A percentile compares a stretch with the other conserved stretches of the same genome.
Evolutionary conservation across 2,888 invertebrate genomes (phyloP).

Genomic region (Dendrolimus pini): DNA sequence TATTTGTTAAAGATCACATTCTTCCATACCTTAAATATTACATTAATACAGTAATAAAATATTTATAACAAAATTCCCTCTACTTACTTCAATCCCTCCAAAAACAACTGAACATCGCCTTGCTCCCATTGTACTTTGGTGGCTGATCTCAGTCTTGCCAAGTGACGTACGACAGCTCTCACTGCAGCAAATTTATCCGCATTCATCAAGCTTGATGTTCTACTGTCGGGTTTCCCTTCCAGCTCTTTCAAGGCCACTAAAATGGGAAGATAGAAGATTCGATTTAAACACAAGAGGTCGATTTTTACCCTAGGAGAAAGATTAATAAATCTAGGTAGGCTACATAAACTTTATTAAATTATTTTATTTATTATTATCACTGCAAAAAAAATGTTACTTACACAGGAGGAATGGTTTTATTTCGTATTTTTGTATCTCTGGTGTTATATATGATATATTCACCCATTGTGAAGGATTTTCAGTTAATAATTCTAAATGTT

Average conservation of each 20-base stretch:
- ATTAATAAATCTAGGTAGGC: no score
- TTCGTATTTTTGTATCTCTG: constrained; percentile 64
- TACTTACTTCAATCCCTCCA: constrained; percentile 51
- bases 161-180: constrained; percentile 52
- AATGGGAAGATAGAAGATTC: background rate
- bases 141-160: constrained; percentile 43
- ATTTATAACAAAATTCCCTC: no score
- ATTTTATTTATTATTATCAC: no score
- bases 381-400: constrained; percentile 26
- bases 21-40: no score
- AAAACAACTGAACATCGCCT: constrained; percentile 41
- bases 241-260: constrained; percentile 60
- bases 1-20: no score
- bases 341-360: no score
- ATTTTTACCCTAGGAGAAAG: no score
- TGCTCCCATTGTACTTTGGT: constrained; percentile 40
- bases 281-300: background rate
- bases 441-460: constrained; percentile 43
- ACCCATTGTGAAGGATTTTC: constrained; percentile 58
- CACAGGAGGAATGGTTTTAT: constrained; percentile 63
- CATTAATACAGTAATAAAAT: no score
- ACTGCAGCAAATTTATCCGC: constrained; percentile 59
- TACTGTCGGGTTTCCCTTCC: constrained; percentile 59
- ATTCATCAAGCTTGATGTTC: constrained; percentile 54
- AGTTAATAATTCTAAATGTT: constrained; percentile 58